phyloP scores from a whole-genome alignment of 1,140 invertebrate genomes.

The Anastrepha ludens region DNA sequence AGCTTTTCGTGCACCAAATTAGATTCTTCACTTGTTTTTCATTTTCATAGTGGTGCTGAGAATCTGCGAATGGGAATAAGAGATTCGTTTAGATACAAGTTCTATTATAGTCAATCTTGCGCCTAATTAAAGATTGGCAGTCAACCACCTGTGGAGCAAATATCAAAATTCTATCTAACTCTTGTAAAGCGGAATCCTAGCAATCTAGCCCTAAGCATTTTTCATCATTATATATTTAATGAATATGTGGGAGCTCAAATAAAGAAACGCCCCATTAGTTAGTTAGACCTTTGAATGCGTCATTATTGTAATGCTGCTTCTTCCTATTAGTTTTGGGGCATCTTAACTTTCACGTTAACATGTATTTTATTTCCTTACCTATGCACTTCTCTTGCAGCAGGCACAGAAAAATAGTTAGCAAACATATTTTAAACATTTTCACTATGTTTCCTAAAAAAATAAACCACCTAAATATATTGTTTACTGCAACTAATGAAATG shows the following conservation, averaged over 20 bases:
- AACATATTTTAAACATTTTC: constrained; percentile 40
- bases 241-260: neutral
- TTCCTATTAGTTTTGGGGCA: neutral
- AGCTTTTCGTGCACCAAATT: constrained; percentile 86
- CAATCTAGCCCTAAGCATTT: too few species aligned
- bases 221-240: too few species aligned
- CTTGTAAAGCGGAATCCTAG: too few species aligned
- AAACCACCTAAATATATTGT: neutral
- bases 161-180: too few species aligned
- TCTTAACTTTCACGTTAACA: neutral
- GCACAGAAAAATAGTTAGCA: neutral
- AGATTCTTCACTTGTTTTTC: constrained; percentile 59
- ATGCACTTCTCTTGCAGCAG: neutral
- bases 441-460: constrained; percentile 4
- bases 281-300: neutral
- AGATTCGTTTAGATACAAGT: neutral
- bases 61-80: neutral
- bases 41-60: constrained; percentile 61
- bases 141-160: neutral
- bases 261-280: neutral
- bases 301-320: neutral
- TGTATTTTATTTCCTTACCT: neutral
- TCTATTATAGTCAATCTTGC: neutral
- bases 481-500: constrained; percentile 24
- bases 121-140: neutral